Conservation (phyloP, 2,888 invertebrate genomes). For the Hartigia nigra region DNA sequence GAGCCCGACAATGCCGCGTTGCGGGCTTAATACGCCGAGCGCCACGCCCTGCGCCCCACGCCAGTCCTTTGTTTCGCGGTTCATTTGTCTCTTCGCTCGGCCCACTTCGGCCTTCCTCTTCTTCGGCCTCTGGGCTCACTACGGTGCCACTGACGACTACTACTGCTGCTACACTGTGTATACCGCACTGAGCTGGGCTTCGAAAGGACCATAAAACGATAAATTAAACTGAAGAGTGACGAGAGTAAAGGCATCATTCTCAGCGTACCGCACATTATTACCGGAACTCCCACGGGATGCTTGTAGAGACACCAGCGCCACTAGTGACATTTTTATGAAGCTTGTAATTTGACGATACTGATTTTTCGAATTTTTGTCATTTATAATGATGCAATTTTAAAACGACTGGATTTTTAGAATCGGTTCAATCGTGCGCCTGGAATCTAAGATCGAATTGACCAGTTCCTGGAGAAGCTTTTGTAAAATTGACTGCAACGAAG, state of each 20-base stretch:
- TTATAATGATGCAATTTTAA: background rate
- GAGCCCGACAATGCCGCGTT: conserved; percentile 51
- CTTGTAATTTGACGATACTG: background rate
- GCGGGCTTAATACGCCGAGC: conserved; percentile 55
- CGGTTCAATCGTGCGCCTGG: background rate
- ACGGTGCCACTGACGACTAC: background rate
- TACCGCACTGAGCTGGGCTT: conserved; percentile 22
- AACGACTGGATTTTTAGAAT: background rate
- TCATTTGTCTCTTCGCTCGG: conserved; percentile 60
- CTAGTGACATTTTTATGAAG: conserved; percentile 12
- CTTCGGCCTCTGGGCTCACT: background rate
- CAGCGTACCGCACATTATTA: conserved; percentile 56
- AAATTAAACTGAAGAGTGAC: conserved; percentile 55
- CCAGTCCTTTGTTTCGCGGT: conserved; percentile 61
- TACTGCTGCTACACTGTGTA: background rate
- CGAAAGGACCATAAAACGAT: conserved; percentile 55
- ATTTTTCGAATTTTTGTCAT: no score
- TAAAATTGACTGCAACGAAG: background rate
- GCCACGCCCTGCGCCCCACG: conserved; percentile 54
- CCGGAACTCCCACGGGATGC: background rate
- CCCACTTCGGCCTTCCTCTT: conserved; percentile 23
- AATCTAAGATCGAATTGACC: background rate
- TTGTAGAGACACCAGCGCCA: conserved; percentile 35
- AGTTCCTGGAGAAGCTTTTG: background rate
- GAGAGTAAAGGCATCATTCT: conserved; percentile 59